Conservation (phyloP, 2,888 invertebrate species). For the Patella depressa region DNA sequence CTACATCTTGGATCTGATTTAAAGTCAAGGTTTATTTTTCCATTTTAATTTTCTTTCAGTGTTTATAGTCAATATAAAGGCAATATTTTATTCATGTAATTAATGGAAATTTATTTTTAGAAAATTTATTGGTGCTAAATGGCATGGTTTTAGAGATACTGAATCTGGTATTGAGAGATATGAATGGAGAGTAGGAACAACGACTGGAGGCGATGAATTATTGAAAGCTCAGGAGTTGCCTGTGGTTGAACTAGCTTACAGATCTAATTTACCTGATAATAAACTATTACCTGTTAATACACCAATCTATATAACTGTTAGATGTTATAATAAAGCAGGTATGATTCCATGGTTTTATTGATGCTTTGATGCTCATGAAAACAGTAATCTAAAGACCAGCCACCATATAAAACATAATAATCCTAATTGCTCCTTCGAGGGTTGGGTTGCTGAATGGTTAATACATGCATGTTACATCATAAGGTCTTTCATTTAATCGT, state of each 20-base stretch:
- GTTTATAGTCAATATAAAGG: not conserved
- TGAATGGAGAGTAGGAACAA: constrained; percentile 38
- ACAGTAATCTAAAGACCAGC: no score
- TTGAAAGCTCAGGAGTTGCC: not conserved
- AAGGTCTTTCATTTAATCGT: no score
- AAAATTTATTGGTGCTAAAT: constrained; percentile 27
- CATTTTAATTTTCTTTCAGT: no score
- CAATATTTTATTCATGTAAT: not conserved
- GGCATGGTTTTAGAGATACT: constrained; percentile 39
- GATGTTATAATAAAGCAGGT: constrained; percentile 22
- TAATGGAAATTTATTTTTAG: not conserved
- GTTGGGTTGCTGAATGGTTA: no score
- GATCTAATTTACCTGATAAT: not conserved
- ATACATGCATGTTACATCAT: no score
- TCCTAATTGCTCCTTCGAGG: no score
- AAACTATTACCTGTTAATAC: constrained; percentile 1
- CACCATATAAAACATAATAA: no score
- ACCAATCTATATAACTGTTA: constrained; percentile 8
- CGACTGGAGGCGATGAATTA: constrained; percentile 11
- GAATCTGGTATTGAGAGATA: constrained; percentile 39
- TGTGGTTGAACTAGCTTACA: not conserved
- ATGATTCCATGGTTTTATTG: not conserved
- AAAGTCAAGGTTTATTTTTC: no score
- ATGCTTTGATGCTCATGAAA: no score
- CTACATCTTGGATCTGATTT: not conserved